Evolutionary conservation across 1,140 invertebrate genomes (phyloP).

Genomic region (fruit fly (Drosophila melanogaster)): DNA sequence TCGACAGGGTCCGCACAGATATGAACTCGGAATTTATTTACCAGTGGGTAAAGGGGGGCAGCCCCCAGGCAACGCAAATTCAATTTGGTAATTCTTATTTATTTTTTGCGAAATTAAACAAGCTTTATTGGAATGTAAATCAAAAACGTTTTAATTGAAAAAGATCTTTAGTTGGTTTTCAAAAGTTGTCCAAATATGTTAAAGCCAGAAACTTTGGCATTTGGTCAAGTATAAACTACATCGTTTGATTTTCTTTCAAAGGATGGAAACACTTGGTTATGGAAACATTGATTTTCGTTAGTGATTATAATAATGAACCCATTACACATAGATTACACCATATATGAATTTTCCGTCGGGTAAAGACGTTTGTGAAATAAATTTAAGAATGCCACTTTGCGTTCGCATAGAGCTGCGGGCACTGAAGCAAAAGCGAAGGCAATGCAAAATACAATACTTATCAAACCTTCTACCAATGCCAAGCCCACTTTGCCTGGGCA

Average conservation of each 20-base stretch:
- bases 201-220: too few species aligned
- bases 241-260: too few species aligned
- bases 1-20: constrained; percentile 47
- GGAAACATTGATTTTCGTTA: neutral
- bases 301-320: too few species aligned
- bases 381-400: constrained; percentile 61
- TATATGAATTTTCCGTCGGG: too few species aligned
- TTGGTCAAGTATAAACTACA: too few species aligned
- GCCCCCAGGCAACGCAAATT: neutral
- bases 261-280: too few species aligned
- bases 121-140: too few species aligned
- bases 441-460: constrained; percentile 13
- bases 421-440: constrained; percentile 10
- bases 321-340: too few species aligned
- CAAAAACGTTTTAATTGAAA: too few species aligned
- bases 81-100: neutral
- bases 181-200: too few species aligned
- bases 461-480: neutral
- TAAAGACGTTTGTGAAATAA: constrained; percentile 4
- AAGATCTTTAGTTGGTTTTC: too few species aligned
- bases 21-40: constrained; percentile 66
- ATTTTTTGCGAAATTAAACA: neutral
- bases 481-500: constrained; percentile 6
- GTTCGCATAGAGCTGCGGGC: constrained; percentile 49
- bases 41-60: neutral